These are phyloP conservation scores for Poecilus cupreus DNA, from an alignment of 2,888 invertebrate species.

Conservation along the genomic window DNA sequence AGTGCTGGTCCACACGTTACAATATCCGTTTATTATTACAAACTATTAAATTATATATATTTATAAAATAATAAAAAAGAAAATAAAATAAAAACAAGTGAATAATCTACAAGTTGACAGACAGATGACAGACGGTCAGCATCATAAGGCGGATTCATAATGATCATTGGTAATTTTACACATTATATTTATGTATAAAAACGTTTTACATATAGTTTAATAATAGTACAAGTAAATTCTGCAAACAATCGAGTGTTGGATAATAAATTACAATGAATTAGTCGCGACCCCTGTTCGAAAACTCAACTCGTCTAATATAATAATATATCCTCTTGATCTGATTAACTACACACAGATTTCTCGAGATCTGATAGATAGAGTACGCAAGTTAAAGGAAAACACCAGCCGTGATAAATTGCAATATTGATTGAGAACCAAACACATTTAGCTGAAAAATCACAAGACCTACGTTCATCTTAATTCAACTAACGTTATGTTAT, in stretches of 20 bases:
- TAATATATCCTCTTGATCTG: not conserved
- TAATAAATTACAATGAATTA: slow-evolving; percentile 45
- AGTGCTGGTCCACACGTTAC: slow-evolving; percentile 56
- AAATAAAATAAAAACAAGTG: slow-evolving; percentile 43
- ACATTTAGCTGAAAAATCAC: slow-evolving; percentile 60
- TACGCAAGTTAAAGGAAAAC: slow-evolving; percentile 13
- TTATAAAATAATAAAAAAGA: slow-evolving; percentile 55
- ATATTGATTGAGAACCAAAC: slow-evolving; percentile 44
- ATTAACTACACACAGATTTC: slow-evolving; percentile 56
- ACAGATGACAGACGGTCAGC: slow-evolving; percentile 35
- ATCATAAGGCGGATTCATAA: slow-evolving; percentile 27
- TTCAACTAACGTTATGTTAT: slow-evolving; percentile 56
- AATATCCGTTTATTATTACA: slow-evolving; percentile 51
- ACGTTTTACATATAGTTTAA: slow-evolving; percentile 68
- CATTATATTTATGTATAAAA: slow-evolving; percentile 71
- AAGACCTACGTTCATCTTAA: slow-evolving; percentile 59
- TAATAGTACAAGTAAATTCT: slow-evolving; percentile 68
- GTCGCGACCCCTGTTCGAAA: slow-evolving; percentile 29
- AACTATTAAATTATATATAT: slow-evolving; percentile 57
- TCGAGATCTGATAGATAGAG: slow-evolving; percentile 55
- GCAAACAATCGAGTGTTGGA: slow-evolving; percentile 63
- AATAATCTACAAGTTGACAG: slow-evolving; percentile 17
- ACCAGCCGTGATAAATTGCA: slow-evolving; percentile 48
- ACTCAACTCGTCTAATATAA: not conserved
- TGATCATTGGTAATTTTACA: slow-evolving; percentile 65